Evolutionary conservation across 2,888 invertebrate species (phyloP).

Genomic region (Synergus japonicus): DNA sequence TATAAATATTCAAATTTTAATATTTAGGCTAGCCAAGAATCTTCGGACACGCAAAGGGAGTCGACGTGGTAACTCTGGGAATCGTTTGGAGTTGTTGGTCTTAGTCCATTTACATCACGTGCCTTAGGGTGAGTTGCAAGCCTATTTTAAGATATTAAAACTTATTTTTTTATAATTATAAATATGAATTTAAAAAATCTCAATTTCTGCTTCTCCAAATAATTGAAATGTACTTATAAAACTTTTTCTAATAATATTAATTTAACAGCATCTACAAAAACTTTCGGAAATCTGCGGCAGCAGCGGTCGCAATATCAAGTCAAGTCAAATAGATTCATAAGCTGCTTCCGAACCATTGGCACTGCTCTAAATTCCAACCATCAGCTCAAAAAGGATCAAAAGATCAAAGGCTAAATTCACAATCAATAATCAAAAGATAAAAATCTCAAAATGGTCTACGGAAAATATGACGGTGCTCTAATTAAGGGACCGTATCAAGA

Average conservation of each 20-base stretch:
- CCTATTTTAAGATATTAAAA: background rate
- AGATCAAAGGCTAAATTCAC: background rate
- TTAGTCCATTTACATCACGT: conserved; percentile 92
- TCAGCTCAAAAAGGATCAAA: background rate
- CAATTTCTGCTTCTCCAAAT: background rate
- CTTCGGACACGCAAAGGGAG: conserved; percentile 90
- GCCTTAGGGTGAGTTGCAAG: conserved; percentile 81
- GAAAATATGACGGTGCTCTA: conserved; percentile 55
- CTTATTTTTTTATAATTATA: background rate
- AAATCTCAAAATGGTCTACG: conserved; percentile 66
- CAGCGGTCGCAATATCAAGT: conserved; percentile 54
- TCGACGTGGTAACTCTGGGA: conserved; percentile 90
- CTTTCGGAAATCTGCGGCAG: conserved; percentile 52
- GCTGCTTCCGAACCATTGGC: conserved; percentile 62
- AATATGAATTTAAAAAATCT: conserved; percentile 19
- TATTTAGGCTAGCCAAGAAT: conserved; percentile 87
- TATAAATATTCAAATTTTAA: background rate
- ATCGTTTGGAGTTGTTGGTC: conserved; percentile 90
- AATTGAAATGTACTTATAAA: too few relatives aligned
- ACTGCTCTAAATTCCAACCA: conserved; percentile 36
- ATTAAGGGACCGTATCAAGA: conserved; percentile 68
- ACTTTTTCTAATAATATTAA: background rate
- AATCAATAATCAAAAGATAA: conserved; percentile 33
- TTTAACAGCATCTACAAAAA: conserved; percentile 46
- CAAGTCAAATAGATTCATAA: conserved; percentile 51